These are phyloP conservation scores for Perizoma flavofasciatum DNA, from an alignment of 2,888 invertebrate genomes.

Conservation along the genomic window DNA sequence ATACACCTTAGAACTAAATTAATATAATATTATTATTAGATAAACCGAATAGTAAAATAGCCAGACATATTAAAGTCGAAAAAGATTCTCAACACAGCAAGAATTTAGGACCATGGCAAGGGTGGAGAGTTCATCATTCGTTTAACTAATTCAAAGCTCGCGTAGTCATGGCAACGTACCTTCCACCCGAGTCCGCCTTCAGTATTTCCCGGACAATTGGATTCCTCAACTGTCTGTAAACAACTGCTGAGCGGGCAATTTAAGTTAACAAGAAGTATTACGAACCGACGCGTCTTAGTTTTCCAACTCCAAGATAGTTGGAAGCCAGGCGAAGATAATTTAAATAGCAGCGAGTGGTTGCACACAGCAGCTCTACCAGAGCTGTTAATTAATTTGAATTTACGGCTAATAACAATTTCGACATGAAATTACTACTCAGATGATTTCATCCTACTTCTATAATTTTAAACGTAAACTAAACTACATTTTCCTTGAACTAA, in stretches of 20 bases:
- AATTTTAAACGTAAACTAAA: slow-evolving; percentile 2
- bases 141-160: slow-evolving; percentile 72
- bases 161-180: slow-evolving; percentile 67
- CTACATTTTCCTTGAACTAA: slow-evolving; percentile 4
- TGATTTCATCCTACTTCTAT: background rate
- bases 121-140: slow-evolving; percentile 70
- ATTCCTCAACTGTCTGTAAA: slow-evolving; percentile 61
- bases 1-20: no score
- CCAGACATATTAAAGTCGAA: slow-evolving; percentile 3
- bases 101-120: slow-evolving; percentile 46
- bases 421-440: background rate
- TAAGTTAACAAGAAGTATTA: slow-evolving; percentile 53
- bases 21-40: no score
- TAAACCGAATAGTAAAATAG: no score
- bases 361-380: background rate
- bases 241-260: slow-evolving; percentile 62
- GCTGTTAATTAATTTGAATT: slow-evolving; percentile 11
- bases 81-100: slow-evolving; percentile 30
- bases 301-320: slow-evolving; percentile 18
- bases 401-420: slow-evolving; percentile 7
- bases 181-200: slow-evolving; percentile 52
- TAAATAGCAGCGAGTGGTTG: slow-evolving; percentile 5
- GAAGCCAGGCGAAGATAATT: slow-evolving; percentile 5
- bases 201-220: slow-evolving; percentile 72
- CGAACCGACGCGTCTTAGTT: slow-evolving; percentile 33